A percentile compares a stretch with the other conserved stretches of the same genome.
Evolutionary conservation across 2,113 vertebrate species (phyloP).

Genomic region (Glareola pratincola): DNA sequence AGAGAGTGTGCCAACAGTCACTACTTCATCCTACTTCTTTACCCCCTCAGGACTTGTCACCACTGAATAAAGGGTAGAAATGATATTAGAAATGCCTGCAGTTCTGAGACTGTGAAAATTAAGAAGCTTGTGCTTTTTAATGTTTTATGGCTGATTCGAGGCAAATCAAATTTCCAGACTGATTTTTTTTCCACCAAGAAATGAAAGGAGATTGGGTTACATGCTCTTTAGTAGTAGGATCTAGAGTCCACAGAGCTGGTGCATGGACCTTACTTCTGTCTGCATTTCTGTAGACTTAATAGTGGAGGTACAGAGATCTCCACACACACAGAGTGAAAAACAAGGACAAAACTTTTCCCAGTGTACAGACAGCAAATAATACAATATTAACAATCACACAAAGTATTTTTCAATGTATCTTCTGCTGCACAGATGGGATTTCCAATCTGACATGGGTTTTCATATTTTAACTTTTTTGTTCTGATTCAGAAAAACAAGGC

Average conservation of each 20-base stretch:
- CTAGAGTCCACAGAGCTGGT: neutral
- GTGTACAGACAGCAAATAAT: neutral
- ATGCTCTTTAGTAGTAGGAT: neutral
- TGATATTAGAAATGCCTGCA: neutral
- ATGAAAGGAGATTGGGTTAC: neutral
- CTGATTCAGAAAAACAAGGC: neutral
- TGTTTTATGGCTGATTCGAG: neutral
- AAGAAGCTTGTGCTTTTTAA: neutral
- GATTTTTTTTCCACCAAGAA: neutral
- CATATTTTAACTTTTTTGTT: neutral
- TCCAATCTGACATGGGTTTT: rapidly evolving
- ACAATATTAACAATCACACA: neutral
- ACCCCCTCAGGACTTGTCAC: constrained; percentile 51
- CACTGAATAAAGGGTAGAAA: constrained; percentile 2
- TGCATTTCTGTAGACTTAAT: neutral
- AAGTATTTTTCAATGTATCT: neutral
- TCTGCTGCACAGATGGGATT: neutral
- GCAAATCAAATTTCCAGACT: neutral
- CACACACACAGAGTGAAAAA: neutral
- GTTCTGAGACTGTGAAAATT: neutral
- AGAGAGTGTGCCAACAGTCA: neutral
- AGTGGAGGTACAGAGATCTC: neutral
- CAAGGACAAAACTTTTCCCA: neutral
- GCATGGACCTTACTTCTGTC: neutral
- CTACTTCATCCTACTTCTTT: neutral